A percentile compares a stretch with the other conserved stretches of the same genome.
Evolutionary conservation across 2,113 vertebrate genomes (phyloP).

Genomic region (Terrapene triunguis): DNA sequence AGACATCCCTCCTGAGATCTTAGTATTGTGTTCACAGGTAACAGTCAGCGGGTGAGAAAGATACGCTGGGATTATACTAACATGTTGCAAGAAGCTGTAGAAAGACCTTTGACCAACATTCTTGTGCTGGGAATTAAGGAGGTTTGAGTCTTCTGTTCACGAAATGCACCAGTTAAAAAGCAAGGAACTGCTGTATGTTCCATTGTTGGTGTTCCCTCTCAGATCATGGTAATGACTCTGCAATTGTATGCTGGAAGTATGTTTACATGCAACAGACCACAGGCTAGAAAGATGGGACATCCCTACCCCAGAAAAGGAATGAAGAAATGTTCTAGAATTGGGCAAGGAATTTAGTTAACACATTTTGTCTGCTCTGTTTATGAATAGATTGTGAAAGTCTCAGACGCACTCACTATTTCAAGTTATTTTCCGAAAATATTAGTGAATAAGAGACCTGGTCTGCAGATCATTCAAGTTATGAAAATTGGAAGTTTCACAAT

Average conservation of each 20-base stretch:
- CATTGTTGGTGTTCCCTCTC: not conserved
- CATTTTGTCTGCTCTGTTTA: constrained; percentile 9
- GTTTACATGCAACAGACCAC: not conserved
- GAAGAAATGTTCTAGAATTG: constrained; percentile 21
- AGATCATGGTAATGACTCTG: not conserved
- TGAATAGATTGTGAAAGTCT: constrained; percentile 18
- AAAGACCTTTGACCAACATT: constrained; percentile 3
- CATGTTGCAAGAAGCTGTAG: not conserved
- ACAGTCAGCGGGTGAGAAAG: not conserved
- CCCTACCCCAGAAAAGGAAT: not conserved
- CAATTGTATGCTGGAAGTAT: not conserved
- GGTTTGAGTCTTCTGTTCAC: not conserved
- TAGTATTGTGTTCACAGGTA: not conserved
- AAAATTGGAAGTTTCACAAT: constrained; percentile 13
- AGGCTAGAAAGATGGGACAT: not conserved
- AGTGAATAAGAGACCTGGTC: not conserved
- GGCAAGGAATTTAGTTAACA: constrained; percentile 43
- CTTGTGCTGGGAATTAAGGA: constrained; percentile 25
- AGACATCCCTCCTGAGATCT: not conserved
- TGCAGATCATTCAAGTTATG: not conserved
- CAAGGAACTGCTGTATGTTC: not conserved
- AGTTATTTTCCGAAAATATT: constrained; percentile 20
- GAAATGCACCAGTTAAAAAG: not conserved
- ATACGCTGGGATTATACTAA: constrained; percentile 7
- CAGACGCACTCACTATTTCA: constrained; percentile 23